These are phyloP conservation scores for Phalera bucephala DNA, from an alignment of 2,888 invertebrate genomes.

Conservation along the genomic window DNA sequence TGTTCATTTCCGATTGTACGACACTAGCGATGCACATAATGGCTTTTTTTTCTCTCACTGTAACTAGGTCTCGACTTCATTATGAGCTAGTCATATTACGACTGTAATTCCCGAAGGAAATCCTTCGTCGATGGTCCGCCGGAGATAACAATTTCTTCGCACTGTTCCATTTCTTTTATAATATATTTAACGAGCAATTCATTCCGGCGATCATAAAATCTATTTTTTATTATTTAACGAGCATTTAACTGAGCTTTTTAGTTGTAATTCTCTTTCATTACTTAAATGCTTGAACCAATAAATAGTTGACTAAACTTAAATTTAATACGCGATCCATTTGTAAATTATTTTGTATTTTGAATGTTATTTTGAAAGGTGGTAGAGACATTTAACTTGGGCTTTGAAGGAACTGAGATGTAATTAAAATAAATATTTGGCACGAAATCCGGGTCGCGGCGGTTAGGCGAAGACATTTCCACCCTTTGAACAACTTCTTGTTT, in stretches of 20 bases:
- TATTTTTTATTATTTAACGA: constrained; percentile 15
- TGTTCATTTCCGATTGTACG: constrained; percentile 58
- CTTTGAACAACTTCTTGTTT: constrained; percentile 81
- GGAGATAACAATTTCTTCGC: constrained; percentile 35
- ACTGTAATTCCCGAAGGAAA: constrained; percentile 49
- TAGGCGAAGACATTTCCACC: constrained; percentile 76
- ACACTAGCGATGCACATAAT: constrained; percentile 41
- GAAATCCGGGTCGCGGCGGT: constrained; percentile 76
- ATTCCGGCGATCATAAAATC: constrained; percentile 15
- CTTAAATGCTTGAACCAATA: no score
- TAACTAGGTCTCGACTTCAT: constrained; percentile 54
- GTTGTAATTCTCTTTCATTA: no score
- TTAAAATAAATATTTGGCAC: constrained; percentile 82
- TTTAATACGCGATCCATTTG: constrained; percentile 25
- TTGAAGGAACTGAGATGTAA: constrained; percentile 72
- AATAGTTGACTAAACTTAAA: no score
- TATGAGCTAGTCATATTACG: constrained; percentile 54
- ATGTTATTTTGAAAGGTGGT: constrained; percentile 55
- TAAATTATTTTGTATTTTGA: constrained; percentile 44
- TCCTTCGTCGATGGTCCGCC: constrained; percentile 43
- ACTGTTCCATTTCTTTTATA: constrained; percentile 28
- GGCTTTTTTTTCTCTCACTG: constrained; percentile 39
- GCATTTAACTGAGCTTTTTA: no score
- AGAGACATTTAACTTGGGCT: constrained; percentile 63
- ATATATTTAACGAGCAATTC: constrained; percentile 30